Conservation (phyloP, 2,888 invertebrate genomes). For the Sinelater perroti region DNA sequence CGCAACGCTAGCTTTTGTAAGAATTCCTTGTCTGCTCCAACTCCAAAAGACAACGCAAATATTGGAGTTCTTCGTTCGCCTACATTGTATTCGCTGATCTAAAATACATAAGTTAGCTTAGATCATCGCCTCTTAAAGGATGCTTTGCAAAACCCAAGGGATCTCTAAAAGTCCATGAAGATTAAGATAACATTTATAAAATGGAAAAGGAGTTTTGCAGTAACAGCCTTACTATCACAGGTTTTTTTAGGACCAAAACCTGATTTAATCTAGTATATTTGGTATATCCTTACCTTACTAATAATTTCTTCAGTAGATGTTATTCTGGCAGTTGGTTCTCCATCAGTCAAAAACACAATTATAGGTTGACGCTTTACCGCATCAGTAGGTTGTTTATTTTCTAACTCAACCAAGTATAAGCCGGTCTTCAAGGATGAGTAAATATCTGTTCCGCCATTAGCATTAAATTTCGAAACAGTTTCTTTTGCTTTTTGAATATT, state of each 20-base stretch:
- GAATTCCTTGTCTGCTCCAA: constrained; percentile 72
- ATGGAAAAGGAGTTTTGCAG: too few relatives aligned
- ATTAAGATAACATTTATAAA: too few relatives aligned
- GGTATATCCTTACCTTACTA: not conserved
- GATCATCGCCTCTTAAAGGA: too few relatives aligned
- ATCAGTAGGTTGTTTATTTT: constrained; percentile 42
- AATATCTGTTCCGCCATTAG: constrained; percentile 74
- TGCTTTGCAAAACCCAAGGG: too few relatives aligned
- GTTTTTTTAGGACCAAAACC: too few relatives aligned
- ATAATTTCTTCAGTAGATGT: constrained; percentile 57
- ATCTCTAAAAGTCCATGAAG: too few relatives aligned
- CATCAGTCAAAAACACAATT: constrained; percentile 73
- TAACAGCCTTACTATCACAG: too few relatives aligned
- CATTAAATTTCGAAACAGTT: constrained; percentile 65
- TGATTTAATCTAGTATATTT: too few relatives aligned
- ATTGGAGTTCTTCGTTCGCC: constrained; percentile 62
- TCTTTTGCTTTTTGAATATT: constrained; percentile 69
- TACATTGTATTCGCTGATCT: constrained; percentile 62
- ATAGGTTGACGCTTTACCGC: constrained; percentile 64
- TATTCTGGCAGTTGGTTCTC: constrained; percentile 70
- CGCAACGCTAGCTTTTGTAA: constrained; percentile 71
- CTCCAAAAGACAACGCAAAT: constrained; percentile 76
- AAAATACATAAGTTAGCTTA: constrained; percentile 2
- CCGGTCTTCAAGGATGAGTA: constrained; percentile 69
- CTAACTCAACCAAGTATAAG: constrained; percentile 50